phyloP scores from a whole-genome alignment of 2,888 invertebrate genomes.

The Plagiodera versicolora region DNA sequence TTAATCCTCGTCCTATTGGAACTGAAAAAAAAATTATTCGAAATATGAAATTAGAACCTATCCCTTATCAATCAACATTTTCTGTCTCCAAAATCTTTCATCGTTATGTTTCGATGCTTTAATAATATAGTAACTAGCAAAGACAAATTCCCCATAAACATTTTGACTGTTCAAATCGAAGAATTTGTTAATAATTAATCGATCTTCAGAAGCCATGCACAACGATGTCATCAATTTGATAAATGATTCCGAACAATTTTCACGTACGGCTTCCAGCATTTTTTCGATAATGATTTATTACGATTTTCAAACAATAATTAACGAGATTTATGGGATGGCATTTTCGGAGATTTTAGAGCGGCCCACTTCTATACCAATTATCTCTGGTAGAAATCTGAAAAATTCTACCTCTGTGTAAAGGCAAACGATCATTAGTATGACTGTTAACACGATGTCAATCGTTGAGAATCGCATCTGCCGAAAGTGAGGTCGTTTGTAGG shows the following conservation, averaged over 20 bases:
- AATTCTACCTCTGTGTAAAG: conserved; percentile 35
- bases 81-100: too few species aligned
- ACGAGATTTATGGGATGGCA: conserved; percentile 37
- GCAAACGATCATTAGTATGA: conserved; percentile 30
- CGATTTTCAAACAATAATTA: conserved; percentile 37
- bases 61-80: too few species aligned
- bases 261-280: conserved; percentile 12
- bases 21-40: too few species aligned
- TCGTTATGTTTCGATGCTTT: too few species aligned
- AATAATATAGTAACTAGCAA: too few species aligned
- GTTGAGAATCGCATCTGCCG: conserved; percentile 1
- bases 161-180: not conserved
- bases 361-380: conserved; percentile 32
- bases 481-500: not conserved
- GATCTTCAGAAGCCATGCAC: not conserved
- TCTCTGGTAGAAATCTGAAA: conserved; percentile 34
- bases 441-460: conserved; percentile 33
- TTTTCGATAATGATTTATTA: conserved; percentile 31
- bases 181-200: conserved; percentile 8
- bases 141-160: not conserved
- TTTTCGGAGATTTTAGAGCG: conserved; percentile 27
- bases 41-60: too few species aligned
- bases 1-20: too few species aligned
- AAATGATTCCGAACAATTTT: conserved; percentile 22
- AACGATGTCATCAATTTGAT: conserved; percentile 23